phyloP scores from a whole-genome alignment of 92 coral and sea anemone species.

The Micromussa lordhowensis region DNA sequence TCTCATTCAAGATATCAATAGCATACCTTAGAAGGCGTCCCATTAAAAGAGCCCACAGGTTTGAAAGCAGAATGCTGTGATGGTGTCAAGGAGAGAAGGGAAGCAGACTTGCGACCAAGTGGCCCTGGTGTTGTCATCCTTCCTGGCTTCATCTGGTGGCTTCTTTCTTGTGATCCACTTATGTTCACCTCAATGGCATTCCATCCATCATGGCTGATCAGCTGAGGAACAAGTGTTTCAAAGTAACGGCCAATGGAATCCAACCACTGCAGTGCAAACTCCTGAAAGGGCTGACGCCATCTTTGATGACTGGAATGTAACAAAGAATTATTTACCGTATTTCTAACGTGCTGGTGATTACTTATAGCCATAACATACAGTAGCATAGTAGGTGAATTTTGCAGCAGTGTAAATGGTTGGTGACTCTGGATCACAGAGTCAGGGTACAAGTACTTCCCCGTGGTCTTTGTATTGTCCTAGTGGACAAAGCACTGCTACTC shows the following conservation, averaged over 20 bases:
- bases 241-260: slow-evolving; percentile 77
- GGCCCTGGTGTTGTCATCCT: background rate
- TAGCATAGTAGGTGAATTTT: background rate
- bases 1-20: background rate
- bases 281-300: slow-evolving; percentile 88
- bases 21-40: slow-evolving; percentile 41
- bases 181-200: slow-evolving; percentile 32
- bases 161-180: background rate
- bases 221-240: slow-evolving; percentile 66
- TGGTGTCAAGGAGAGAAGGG: slow-evolving; percentile 53
- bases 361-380: background rate
- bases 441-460: too few species aligned
- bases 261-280: slow-evolving; percentile 79
- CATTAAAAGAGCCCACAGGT: slow-evolving; percentile 52
- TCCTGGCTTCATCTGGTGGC: background rate
- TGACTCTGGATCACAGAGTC: too few species aligned
- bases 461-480: too few species aligned
- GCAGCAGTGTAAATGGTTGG: too few species aligned
- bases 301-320: slow-evolving; percentile 73
- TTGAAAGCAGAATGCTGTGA: slow-evolving; percentile 82
- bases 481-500: too few species aligned
- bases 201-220: slow-evolving; percentile 79
- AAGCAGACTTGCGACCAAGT: background rate
- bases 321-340: background rate
- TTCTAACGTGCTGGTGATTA: too few species aligned